phyloP scores from a whole-genome alignment of 2,113 vertebrate genomes.

The Pycnonotus jocosus region DNA sequence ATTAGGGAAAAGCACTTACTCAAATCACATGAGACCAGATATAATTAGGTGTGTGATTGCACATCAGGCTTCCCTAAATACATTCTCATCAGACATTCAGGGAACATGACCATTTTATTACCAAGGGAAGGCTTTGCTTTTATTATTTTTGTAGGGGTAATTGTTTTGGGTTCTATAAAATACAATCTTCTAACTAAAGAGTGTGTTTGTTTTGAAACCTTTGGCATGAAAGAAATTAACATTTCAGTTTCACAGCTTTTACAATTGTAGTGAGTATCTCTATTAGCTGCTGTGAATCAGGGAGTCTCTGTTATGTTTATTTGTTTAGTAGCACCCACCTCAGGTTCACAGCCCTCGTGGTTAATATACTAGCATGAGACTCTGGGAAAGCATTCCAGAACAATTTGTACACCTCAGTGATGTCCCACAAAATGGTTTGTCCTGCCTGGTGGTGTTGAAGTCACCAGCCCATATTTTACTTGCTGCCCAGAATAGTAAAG shows the following conservation, averaged over 20 bases:
- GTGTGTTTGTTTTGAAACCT: conserved; percentile 11
- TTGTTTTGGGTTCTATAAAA: conserved; percentile 10
- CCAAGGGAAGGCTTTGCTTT: conserved; percentile 10
- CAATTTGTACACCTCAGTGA: neutral
- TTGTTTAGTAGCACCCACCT: neutral
- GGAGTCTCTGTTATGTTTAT: neutral
- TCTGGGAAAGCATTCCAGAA: neutral
- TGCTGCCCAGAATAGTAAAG: neutral
- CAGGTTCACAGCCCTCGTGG: neutral
- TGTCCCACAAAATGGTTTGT: neutral
- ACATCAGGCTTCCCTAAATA: neutral
- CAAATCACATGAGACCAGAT: neutral
- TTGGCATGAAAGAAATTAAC: conserved; percentile 1
- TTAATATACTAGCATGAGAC: neutral
- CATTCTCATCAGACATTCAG: conserved; percentile 11
- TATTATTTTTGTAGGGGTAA: conserved; percentile 6
- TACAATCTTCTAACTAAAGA: neutral
- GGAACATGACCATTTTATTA: conserved; percentile 1
- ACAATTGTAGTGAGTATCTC: neutral
- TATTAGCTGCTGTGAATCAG: neutral
- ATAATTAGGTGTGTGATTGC: conserved; percentile 37
- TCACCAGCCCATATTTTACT: neutral
- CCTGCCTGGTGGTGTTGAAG: neutral
- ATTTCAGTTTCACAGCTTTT: neutral
- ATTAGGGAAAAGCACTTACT: neutral